Evolutionary conservation across 2,888 invertebrate genomes (phyloP), one percentile per base, ranked within the genome.

Genomic region (Eupithecia tripunctaria): DNA sequence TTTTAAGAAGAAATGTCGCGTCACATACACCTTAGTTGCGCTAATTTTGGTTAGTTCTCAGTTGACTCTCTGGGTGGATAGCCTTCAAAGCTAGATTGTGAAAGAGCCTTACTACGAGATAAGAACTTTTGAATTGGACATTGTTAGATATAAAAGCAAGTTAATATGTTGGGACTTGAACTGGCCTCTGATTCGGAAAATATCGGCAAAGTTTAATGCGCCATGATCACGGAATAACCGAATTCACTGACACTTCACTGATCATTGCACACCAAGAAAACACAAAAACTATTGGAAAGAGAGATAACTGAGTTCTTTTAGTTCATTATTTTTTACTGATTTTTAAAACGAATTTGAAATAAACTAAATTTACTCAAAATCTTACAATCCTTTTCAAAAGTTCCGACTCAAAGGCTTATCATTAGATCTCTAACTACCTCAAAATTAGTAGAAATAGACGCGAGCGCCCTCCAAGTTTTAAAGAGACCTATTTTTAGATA

Each of bases 401-500:
- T 59, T 27, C 15, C 27, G 0, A 27, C 59, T 59, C 51, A 2
- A 2, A 51, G 51, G 51, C 51, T 3, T 21, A 15, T n/a, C 27
- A 32, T 62, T 38, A 63, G 63, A 63, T 51, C 47, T 32, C 32
- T 18, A 67, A 67, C 67, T 67, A 63, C 71, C 67, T 71, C 71
- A 63, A 32, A 63, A 67, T 67, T 63, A 56, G 21, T n/a, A 5
- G 29, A 36, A 18, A 5, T 15, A 25, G 67, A 38, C 51, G 64
- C 59, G 66, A 63, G 70, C 51, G 67, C 73, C 56, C n/a, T 47
- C 27, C 29, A 38, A 63, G 32, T 56, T 62, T 62, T 18, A 27
- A 21, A 64, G 59, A 67, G 2, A 36, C 18, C 56, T 67, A 67
- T 71, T 74, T 74, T 73, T 74, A 70, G 74, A 74, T 68, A 60